Percentiles rank a stretch among this genome's conserved stretches.
These are phyloP conservation scores for Carpatolechia fugitivella DNA, from an alignment of 2,888 invertebrate species.

Conservation along the genomic window DNA sequence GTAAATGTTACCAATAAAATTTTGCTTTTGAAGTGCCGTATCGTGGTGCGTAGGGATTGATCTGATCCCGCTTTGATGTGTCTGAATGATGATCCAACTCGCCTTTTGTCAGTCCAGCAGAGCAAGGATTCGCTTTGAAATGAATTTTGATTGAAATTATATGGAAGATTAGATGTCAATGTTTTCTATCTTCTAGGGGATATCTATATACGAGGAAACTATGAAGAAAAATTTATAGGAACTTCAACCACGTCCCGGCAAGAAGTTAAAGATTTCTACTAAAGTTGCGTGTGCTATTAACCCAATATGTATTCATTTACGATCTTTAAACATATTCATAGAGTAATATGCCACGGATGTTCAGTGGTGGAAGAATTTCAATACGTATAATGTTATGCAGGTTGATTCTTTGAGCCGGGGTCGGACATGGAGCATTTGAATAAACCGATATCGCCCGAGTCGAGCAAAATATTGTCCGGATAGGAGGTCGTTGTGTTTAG, in stretches of 20 bases:
- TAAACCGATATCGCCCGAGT: constrained; percentile 71
- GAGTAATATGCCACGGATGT: constrained; percentile 64
- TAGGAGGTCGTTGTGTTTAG: constrained; percentile 61
- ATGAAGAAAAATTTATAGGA: background rate
- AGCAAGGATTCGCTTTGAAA: constrained; percentile 22
- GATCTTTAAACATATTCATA: constrained; percentile 64
- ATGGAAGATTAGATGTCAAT: background rate
- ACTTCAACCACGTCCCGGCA: too few relatives aligned
- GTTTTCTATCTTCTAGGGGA: background rate
- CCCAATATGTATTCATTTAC: too few relatives aligned
- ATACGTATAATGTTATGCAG: constrained; percentile 77
- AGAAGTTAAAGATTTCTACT: too few relatives aligned
- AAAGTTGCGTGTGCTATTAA: too few relatives aligned
- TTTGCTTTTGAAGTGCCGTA: constrained; percentile 71
- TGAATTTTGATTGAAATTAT: constrained; percentile 10
- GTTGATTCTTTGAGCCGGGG: constrained; percentile 75
- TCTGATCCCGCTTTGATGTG: constrained; percentile 59
- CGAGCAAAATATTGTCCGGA: constrained; percentile 74
- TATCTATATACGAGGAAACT: background rate
- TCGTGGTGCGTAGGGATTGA: constrained; percentile 26
- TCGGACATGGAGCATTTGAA: constrained; percentile 73
- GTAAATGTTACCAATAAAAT: constrained; percentile 75
- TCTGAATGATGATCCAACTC: constrained; percentile 55
- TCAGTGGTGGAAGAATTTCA: constrained; percentile 71
- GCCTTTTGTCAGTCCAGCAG: constrained; percentile 46